Conservation (phyloP, 2,113 vertebrate species). For the Sclerurus mexicanus region DNA sequence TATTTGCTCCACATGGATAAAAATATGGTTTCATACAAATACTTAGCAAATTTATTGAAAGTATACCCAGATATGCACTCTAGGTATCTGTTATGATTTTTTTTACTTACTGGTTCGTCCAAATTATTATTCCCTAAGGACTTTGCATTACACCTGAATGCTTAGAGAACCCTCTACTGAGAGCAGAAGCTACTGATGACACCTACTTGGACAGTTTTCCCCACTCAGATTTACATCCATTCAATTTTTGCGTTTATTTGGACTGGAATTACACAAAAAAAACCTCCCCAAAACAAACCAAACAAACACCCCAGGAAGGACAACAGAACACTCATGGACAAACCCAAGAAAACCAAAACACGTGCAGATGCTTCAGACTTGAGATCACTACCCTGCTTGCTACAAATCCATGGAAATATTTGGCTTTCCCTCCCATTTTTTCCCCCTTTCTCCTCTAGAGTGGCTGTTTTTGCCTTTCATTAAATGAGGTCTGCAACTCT, state of each 20-base stretch:
- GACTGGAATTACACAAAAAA: not conserved
- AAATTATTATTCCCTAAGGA: not conserved
- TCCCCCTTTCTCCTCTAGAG: not conserved
- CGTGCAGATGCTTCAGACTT: not conserved
- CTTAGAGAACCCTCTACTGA: not conserved
- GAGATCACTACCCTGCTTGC: not conserved
- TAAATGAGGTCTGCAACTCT: not conserved
- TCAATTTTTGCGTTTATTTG: not conserved
- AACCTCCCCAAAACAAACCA: not conserved
- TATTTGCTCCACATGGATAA: not conserved
- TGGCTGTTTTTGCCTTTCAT: not conserved
- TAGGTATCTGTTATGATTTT: not conserved
- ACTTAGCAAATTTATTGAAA: not conserved
- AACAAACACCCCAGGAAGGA: not conserved
- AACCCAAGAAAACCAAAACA: not conserved
- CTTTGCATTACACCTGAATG: not conserved
- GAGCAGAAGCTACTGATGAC: not conserved
- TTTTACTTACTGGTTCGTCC: not conserved
- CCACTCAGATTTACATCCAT: not conserved
- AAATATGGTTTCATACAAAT: not conserved
- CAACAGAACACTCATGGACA: not conserved
- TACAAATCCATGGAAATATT: not conserved
- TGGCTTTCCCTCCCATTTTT: not conserved
- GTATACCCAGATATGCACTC: not conserved
- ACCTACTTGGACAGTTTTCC: not conserved